These are phyloP conservation scores for Heterotilapia buettikoferi DNA, from an alignment of 2,113 vertebrate species.

Conservation along the genomic window DNA sequence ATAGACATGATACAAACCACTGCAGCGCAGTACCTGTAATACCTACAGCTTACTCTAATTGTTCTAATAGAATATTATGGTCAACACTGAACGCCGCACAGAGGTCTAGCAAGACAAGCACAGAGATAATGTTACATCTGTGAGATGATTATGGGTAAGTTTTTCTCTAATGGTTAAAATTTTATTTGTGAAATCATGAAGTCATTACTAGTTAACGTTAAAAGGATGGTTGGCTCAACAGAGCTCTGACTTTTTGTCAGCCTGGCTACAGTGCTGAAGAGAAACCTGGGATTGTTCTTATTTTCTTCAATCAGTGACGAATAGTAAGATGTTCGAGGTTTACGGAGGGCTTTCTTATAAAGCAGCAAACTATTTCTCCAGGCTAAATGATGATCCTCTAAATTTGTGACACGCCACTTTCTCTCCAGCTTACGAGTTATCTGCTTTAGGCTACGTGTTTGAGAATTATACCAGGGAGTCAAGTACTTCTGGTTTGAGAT, in stretches of 20 bases:
- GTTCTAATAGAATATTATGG: not conserved
- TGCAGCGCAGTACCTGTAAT: not conserved
- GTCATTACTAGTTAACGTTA: rapidly evolving
- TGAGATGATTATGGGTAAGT: not conserved
- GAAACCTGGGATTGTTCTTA: not conserved
- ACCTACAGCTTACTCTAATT: not conserved
- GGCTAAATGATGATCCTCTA: not conserved
- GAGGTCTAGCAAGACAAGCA: not conserved
- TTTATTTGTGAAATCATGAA: not conserved
- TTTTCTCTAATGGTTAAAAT: not conserved
- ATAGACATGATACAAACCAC: not conserved
- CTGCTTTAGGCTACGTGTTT: rapidly evolving
- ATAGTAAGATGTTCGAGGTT: rapidly evolving
- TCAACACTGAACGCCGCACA: rapidly evolving
- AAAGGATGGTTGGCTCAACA: rapidly evolving
- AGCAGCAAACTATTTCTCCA: not conserved
- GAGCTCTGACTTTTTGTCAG: not conserved
- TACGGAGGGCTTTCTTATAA: not conserved
- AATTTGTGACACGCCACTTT: rapidly evolving
- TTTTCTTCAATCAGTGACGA: rapidly evolving
- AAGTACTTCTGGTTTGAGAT: rapidly evolving
- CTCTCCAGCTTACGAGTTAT: rapidly evolving
- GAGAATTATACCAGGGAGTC: not conserved
- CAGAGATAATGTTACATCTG: not conserved
- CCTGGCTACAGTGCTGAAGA: not conserved